Base-by-base conservation (phyloP, 1,140 invertebrate genomes). In the Pseudomyrmex sp. region DNA sequence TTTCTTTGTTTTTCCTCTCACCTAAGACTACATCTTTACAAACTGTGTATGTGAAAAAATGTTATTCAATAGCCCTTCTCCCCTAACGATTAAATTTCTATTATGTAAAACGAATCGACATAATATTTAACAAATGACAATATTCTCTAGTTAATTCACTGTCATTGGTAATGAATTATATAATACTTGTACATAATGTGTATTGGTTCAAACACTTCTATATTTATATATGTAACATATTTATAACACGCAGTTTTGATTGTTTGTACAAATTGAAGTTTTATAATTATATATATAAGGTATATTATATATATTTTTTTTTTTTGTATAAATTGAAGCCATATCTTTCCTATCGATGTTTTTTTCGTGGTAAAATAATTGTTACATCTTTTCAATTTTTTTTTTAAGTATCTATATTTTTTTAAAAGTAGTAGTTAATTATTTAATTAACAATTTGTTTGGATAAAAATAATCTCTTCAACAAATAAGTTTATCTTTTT, bases 81-180 rank as follows among this genome's bases (percentile, higher is more conserved):
- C 66, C 76, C 66, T 80, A 80, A 59, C 44, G 48, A 70, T 79
- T 79, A 79, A 79, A 79, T 80, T 72, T 80, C 76, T 80, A 70
- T 61, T 77, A 77, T 77, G 75, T 63, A 77, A 77, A 77, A 77
- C 75, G 75, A 68, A 56, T 68, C 63, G 75, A 77, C 35, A 35
- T 23, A 75, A 75, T 61, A n/a, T 79, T 20, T 70, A 79, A 79
- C 66, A 70, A 80, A 80, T 46, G 66, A 80, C 52, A 79, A 62
- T 72, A 35, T 69, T 79, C 54, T 46, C 44, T 66, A 72, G 44
- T 80, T 80, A 59, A 56, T 44, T 70, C 65, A 70, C 7, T 23
- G 54, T 72, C 76, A 80, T 44, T 79, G 76, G 54, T 66, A 80
- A 72, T 80, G 76, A 59, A 80, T 79, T 79, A 20, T 80, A 70